Evolutionary conservation across 2,113 vertebrate genomes (phyloP), one percentile per base, ranked within the genome.

Genomic region (Anolis carolinensis): DNA sequence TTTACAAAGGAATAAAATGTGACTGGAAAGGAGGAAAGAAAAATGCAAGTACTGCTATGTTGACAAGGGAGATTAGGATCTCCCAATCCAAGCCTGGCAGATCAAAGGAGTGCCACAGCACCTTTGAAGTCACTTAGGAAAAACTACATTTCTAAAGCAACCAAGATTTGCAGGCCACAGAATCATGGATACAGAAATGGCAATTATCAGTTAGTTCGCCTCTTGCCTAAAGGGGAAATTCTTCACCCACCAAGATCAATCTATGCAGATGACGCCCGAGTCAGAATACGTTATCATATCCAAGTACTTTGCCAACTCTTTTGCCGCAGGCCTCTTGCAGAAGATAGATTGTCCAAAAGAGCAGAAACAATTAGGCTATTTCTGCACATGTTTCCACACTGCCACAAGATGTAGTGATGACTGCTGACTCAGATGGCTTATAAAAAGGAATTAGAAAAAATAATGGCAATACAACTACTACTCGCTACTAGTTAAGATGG

Each of bases 11-110:
- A 39, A 82, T 2, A 55, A 0, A 70, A 87, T n/a, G 27, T 8
- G 11, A n/a, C 27, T 75, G 2, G 87, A 83, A 55, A 34, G 1
- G 89, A 89, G 71, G 30, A 72, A 88, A 86, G 84, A 55, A 78
- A 65, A 81, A 87, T 82, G 82, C 88, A 7, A 21, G 84, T 77
- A 48, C 63, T 88, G 16, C 68, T 81, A 68, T 63, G 91, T 48
- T 39, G 30, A 2, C 86, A 10, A 63, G 30, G 73, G 88, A 80
- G 80, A 89, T 89, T 75, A 0, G 30, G 52, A 72, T 81, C 1
- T 63, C 59, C 30, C 78, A 65, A 83, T 85, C 34, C 59, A 39
- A 36, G 16, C 8, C 21, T 18, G 62, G 9, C 52, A 70, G 72
- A 91, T 90, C 83, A 88, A 76, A n/a, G 52, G 52, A 0, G 4